Percentiles rank a stretch among this genome's conserved stretches.
Evolutionary conservation across 2,797 vertebrate species (phyloP).

Genomic region (Pseudochromis fuscus): DNA sequence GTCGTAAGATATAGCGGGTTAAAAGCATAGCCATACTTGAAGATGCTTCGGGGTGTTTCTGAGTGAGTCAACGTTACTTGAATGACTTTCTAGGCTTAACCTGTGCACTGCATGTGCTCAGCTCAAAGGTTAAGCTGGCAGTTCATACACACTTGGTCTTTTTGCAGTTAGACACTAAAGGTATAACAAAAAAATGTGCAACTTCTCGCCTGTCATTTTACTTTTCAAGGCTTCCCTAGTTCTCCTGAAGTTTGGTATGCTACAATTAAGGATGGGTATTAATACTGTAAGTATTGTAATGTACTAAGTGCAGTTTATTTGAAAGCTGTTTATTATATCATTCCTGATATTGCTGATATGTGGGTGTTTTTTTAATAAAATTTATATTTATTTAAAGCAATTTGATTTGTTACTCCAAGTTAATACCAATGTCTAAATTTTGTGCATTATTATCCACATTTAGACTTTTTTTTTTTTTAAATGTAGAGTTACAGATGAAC

Average conservation of each 20-base stretch:
- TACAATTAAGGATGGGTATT: constrained; percentile 91
- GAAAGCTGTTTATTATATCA: constrained; percentile 99
- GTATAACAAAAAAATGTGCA: constrained; percentile 82
- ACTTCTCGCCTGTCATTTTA: constrained; percentile 87
- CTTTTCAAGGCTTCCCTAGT: constrained; percentile 87
- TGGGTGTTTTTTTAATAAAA: constrained; percentile 99
- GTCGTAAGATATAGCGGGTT: constrained; percentile 89
- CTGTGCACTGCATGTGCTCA: constrained; percentile 86
- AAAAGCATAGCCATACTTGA: constrained; percentile 98
- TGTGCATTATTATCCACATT: neutral
- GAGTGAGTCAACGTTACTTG: constrained; percentile 97
- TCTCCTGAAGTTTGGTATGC: constrained; percentile 92
- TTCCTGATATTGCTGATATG: constrained; percentile 99
- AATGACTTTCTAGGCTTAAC: constrained; percentile 94
- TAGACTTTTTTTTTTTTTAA: constrained; percentile 10
- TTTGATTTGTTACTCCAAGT: constrained; percentile 70
- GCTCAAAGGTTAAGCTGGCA: constrained; percentile 92
- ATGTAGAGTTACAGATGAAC: constrained; percentile 19
- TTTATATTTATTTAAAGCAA: constrained; percentile 99
- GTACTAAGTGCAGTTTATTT: constrained; percentile 99
- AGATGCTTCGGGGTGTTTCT: constrained; percentile 89
- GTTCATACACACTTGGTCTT: constrained; percentile 89
- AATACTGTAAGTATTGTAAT: constrained; percentile 99
- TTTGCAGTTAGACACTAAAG: constrained; percentile 97
- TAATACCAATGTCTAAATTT: constrained; percentile 42